Conservation (phyloP, 1,140 invertebrate genomes). For the Meteorus sp. region DNA sequence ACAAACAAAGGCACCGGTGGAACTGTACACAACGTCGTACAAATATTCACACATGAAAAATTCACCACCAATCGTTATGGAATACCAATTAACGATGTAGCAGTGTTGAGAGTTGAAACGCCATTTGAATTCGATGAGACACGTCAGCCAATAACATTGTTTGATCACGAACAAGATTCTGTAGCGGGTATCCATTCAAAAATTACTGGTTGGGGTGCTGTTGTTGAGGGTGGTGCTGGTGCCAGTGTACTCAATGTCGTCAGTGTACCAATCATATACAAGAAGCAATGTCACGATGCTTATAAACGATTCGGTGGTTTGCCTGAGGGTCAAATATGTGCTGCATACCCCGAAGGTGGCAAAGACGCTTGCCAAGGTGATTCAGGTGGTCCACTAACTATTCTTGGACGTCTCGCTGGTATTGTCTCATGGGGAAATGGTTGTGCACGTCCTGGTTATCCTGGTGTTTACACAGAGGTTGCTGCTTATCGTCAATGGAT, state of each 20-base stretch:
- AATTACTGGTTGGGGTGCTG: constrained; percentile 54
- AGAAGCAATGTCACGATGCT: constrained; percentile 40
- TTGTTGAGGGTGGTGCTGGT: constrained; percentile 15
- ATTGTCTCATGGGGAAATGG: constrained; percentile 66
- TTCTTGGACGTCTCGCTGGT: constrained; percentile 53
- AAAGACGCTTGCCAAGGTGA: constrained; percentile 72
- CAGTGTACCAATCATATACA: constrained; percentile 48
- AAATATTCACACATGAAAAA: constrained; percentile 31
- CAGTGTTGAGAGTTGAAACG: constrained; percentile 27
- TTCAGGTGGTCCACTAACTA: constrained; percentile 53
- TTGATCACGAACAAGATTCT: constrained; percentile 27
- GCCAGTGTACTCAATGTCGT: constrained; percentile 40
- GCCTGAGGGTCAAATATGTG: constrained; percentile 72
- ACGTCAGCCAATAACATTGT: constrained; percentile 31
- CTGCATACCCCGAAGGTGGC: constrained; percentile 66
- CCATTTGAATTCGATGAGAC: constrained; percentile 32
- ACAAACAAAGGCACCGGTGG: constrained; percentile 23
- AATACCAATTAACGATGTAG: constrained; percentile 35
- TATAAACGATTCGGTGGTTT: constrained; percentile 53
- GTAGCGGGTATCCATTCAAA: constrained; percentile 31
- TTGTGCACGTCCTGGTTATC: constrained; percentile 58
- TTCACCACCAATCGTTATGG: constrained; percentile 22
- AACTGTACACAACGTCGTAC: constrained; percentile 22
- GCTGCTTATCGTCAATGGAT: constrained; percentile 55
- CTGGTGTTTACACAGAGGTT: constrained; percentile 63